Evolutionary conservation across 2,113 vertebrate species (phyloP).

Genomic region (Charadrius vociferus): DNA sequence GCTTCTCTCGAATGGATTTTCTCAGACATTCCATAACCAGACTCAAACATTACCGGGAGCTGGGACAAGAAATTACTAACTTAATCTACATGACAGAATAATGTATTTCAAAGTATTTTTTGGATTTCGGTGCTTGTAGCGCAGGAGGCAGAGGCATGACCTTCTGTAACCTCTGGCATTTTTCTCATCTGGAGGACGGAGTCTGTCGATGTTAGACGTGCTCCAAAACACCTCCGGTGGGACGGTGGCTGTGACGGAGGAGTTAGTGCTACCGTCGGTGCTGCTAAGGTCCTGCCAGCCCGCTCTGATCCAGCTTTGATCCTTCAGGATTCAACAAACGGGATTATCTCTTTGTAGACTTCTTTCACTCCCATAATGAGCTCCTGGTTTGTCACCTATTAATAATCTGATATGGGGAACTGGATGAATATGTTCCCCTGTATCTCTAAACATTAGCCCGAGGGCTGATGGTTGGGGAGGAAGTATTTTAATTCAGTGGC

Average conservation of each 20-base stretch:
- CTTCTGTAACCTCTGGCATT: neutral
- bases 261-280: neutral
- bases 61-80: neutral
- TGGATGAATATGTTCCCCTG: neutral
- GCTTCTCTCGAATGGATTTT: neutral
- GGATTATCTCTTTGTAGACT: slow-evolving; percentile 22
- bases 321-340: neutral
- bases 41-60: neutral
- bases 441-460: neutral
- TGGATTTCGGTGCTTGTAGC: neutral
- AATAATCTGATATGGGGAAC: slow-evolving; percentile 13
- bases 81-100: neutral
- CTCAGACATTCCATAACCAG: neutral
- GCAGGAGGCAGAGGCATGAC: neutral
- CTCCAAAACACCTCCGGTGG: neutral
- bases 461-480: neutral
- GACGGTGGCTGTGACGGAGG: neutral
- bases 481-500: neutral
- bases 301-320: neutral
- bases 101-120: neutral
- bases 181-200: neutral
- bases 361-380: slow-evolving; percentile 9
- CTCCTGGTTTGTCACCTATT: slow-evolving; percentile 35
- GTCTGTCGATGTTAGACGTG: neutral
- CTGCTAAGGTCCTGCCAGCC: neutral